These are phyloP conservation scores for Myxocyprinus asiaticus DNA, from an alignment of 2,113 vertebrate genomes.

Conservation along the genomic window DNA sequence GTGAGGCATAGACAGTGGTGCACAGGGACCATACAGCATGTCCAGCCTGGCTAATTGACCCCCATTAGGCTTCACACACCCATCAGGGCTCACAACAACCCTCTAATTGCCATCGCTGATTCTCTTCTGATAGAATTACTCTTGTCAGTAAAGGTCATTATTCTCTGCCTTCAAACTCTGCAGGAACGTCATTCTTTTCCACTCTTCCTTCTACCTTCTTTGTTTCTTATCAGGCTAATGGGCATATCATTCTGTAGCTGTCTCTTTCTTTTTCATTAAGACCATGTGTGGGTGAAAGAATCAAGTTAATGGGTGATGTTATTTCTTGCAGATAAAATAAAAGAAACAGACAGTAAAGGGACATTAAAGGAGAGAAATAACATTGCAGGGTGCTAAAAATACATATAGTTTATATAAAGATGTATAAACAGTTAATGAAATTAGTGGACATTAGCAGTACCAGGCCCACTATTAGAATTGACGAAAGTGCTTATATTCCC, in stretches of 20 bases:
- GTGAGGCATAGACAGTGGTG: slow-evolving; percentile 47
- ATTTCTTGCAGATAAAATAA: slow-evolving; percentile 20
- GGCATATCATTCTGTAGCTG: slow-evolving; percentile 18
- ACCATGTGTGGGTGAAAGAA: slow-evolving; percentile 43
- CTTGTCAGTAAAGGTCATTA: slow-evolving; percentile 74
- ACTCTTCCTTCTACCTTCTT: slow-evolving; percentile 1
- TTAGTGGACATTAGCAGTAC: too few relatives aligned
- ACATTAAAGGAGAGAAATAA: neutral
- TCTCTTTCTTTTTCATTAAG: slow-evolving; percentile 22
- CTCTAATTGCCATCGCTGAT: slow-evolving; percentile 73
- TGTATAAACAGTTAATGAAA: too few relatives aligned
- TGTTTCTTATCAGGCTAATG: slow-evolving; percentile 26
- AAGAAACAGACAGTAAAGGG: neutral
- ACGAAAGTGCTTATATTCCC: neutral
- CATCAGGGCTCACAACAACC: slow-evolving; percentile 65
- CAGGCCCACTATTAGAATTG: too few relatives aligned
- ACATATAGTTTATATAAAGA: too few relatives aligned
- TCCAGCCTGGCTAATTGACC: slow-evolving; percentile 71
- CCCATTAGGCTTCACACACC: slow-evolving; percentile 67
- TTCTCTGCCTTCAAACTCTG: slow-evolving; percentile 64
- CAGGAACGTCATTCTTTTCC: slow-evolving; percentile 51
- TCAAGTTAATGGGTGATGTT: slow-evolving; percentile 44
- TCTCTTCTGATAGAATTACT: slow-evolving; percentile 75
- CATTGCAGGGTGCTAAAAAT: too few relatives aligned
- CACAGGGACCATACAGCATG: slow-evolving; percentile 55